phyloP scores from a whole-genome alignment of 1,140 invertebrate genomes.

The Pemphigus obesinymphae region DNA sequence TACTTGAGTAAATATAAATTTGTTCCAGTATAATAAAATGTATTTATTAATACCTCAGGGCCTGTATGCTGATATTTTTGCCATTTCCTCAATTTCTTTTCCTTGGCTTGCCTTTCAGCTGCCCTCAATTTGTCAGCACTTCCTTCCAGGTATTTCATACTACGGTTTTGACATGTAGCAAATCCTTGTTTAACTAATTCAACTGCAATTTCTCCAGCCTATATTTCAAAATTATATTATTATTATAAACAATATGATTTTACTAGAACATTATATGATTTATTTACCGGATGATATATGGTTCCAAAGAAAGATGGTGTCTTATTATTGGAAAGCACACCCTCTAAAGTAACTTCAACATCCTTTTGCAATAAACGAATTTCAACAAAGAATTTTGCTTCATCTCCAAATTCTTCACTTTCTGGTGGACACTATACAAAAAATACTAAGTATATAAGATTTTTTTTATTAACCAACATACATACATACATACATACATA shows the following conservation, averaged over 20 bases:
- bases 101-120: conserved; percentile 83
- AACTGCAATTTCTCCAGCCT: conserved; percentile 92
- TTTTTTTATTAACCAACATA: too few species aligned
- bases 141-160: conserved; percentile 75
- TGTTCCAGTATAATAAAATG: not conserved
- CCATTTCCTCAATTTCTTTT: conserved; percentile 81
- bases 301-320: conserved; percentile 72
- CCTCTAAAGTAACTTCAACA: conserved; percentile 86
- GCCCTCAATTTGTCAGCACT: conserved; percentile 72
- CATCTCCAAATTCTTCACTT: conserved; percentile 59
- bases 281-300: conserved; percentile 81
- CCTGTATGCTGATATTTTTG: conserved; percentile 68
- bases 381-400: conserved; percentile 89
- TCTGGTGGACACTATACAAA: conserved; percentile 47
- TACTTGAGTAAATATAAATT: not conserved
- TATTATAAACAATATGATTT: conserved; percentile 16
- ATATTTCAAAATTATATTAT: conserved; percentile 45
- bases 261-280: not conserved
- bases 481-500: not conserved
- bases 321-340: conserved; percentile 81
- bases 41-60: conserved; percentile 43
- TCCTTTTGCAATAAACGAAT: conserved; percentile 85
- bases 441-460: too few species aligned
- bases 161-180: conserved; percentile 97
- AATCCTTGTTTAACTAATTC: conserved; percentile 84